phyloP scores from a whole-genome alignment of 2,888 invertebrate species.

The Torymus tubicola region DNA sequence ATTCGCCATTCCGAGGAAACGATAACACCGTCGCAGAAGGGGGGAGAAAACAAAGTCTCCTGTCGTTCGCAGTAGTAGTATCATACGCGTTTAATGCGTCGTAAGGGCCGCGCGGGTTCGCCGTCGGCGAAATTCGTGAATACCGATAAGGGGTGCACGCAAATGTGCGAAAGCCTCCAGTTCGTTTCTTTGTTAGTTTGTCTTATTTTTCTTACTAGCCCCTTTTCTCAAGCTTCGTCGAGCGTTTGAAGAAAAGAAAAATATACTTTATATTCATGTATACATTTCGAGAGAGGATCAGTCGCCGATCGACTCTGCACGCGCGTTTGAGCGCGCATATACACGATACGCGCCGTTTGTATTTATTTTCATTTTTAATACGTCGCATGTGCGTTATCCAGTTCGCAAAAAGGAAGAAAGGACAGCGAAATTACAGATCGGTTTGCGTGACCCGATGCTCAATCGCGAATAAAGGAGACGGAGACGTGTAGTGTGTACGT shows the following conservation, averaged over 20 bases:
- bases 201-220: constrained; percentile 19
- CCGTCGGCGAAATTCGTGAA: constrained; percentile 34
- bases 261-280: constrained; percentile 35
- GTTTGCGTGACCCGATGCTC: constrained; percentile 1
- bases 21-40: background rate
- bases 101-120: constrained; percentile 18
- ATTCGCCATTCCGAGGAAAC: constrained; percentile 15
- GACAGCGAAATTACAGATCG: constrained; percentile 7
- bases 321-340: background rate
- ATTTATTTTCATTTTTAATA: constrained; percentile 14
- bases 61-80: background rate
- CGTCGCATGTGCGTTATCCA: constrained; percentile 39
- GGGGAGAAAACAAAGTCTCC: background rate
- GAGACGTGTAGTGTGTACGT: constrained; percentile 3
- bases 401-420: constrained; percentile 28
- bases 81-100: background rate
- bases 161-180: constrained; percentile 57
- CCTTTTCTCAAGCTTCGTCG: constrained; percentile 22
- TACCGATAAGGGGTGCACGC: constrained; percentile 52
- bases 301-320: constrained; percentile 7
- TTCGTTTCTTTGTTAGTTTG: constrained; percentile 44
- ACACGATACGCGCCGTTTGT: background rate
- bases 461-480: background rate
- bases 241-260: constrained; percentile 34
- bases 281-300: constrained; percentile 8